phyloP scores from a whole-genome alignment of 1,140 invertebrate genomes.

The Bombus picipes region DNA sequence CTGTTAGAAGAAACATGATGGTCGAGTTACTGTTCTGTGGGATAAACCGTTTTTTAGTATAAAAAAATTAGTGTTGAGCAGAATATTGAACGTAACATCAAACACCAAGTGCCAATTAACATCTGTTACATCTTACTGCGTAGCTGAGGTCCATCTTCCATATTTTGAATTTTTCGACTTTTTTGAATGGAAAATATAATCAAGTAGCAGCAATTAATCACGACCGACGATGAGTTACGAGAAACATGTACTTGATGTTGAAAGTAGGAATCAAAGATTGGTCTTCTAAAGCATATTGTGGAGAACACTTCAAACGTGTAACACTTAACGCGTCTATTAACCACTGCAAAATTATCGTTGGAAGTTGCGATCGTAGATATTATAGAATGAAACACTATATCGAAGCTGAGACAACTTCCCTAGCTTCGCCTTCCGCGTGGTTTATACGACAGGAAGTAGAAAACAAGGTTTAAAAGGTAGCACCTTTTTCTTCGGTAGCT shows the following conservation, averaged over 20 bases:
- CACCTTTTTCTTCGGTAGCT: conserved; percentile 70
- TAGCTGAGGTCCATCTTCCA: too few relatives aligned
- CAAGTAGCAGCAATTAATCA: too few relatives aligned
- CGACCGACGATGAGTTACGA: too few relatives aligned
- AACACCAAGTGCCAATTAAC: not conserved
- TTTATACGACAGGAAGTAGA: conserved; percentile 74
- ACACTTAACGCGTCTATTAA: not conserved
- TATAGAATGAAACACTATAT: conserved; percentile 47
- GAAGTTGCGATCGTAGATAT: not conserved
- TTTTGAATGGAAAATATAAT: too few relatives aligned
- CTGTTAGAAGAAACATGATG: not conserved
- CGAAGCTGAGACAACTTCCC: conserved; percentile 60
- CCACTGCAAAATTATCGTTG: not conserved
- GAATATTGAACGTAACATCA: not conserved
- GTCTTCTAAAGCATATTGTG: too few relatives aligned
- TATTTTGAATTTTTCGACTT: too few relatives aligned
- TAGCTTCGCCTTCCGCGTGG: conserved; percentile 41
- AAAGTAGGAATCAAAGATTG: not conserved
- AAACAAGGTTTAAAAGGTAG: conserved; percentile 80
- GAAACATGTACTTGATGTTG: too few relatives aligned
- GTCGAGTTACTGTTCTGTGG: not conserved
- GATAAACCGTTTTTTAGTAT: not conserved
- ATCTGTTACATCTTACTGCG: too few relatives aligned
- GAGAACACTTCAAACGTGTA: not conserved
- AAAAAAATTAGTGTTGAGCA: not conserved